Conservation (phyloP, 2,113 vertebrate species). For the Indicator maculatus region DNA sequence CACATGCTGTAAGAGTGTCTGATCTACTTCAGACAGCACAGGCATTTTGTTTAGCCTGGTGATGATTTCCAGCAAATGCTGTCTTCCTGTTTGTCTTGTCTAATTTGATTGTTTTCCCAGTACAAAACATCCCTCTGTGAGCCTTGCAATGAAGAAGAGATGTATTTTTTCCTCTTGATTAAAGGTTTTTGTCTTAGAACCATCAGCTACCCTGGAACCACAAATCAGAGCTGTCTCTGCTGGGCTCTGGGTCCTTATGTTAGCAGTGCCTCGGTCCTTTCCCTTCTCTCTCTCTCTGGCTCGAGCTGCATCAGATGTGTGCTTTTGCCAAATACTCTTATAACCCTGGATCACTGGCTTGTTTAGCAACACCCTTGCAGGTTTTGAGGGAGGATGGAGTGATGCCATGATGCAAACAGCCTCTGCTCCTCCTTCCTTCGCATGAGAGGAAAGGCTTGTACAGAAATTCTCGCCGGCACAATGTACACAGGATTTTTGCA, state of each 20-base stretch:
- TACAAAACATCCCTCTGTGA: neutral
- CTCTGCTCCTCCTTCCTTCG: neutral
- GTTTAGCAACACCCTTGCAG: neutral
- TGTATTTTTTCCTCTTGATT: neutral
- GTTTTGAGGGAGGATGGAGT: neutral
- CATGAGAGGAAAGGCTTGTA: neutral
- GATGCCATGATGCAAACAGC: neutral
- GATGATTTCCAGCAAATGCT: neutral
- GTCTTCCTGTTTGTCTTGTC: neutral
- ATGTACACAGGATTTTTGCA: neutral
- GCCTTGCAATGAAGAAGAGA: neutral
- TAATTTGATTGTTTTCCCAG: neutral
- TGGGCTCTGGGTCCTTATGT: neutral
- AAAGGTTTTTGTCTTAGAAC: neutral
- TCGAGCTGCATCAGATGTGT: neutral
- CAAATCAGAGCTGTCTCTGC: neutral
- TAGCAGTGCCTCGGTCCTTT: neutral
- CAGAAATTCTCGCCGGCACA: neutral
- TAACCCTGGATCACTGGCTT: neutral
- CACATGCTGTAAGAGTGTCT: rapidly evolving
- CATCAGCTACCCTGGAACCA: neutral
- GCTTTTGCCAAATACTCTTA: neutral
- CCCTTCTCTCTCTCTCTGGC: neutral
- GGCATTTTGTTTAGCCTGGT: neutral
- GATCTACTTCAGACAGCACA: neutral